A percentile compares a stretch with the other conserved stretches of the same genome.
These are phyloP conservation scores for Brachionus asplanchnoidis DNA, from an alignment of 1,140 invertebrate species.

Conservation along the genomic window DNA sequence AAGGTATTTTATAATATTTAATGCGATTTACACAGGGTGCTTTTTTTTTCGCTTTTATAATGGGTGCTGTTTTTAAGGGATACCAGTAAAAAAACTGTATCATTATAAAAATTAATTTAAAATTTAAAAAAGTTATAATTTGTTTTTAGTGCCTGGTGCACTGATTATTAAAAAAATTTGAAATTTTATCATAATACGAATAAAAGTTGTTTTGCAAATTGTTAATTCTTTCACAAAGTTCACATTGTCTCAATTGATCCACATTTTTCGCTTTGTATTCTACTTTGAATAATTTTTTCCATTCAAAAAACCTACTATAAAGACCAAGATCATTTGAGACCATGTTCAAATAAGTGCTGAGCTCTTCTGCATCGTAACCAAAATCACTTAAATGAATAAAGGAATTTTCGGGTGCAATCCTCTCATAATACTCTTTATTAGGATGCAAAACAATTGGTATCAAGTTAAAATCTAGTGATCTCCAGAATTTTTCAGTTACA, in stretches of 20 bases:
- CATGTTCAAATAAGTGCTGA: background rate
- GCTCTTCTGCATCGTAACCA: slow-evolving; percentile 45
- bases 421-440: slow-evolving; percentile 49
- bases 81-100: too few relatives aligned
- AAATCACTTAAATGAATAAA: slow-evolving; percentile 92
- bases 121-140: too few relatives aligned
- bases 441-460: slow-evolving; percentile 47
- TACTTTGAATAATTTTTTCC: slow-evolving; percentile 23
- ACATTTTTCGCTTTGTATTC: background rate
- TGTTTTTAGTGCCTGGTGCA: background rate
- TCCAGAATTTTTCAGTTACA: slow-evolving; percentile 61
- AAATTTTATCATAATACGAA: slow-evolving; percentile 14
- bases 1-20: too few relatives aligned
- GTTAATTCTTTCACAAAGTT: background rate
- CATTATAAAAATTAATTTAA: too few relatives aligned
- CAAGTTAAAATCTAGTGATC: slow-evolving; percentile 45
- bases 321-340: background rate
- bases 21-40: too few relatives aligned
- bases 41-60: too few relatives aligned
- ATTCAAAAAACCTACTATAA: slow-evolving; percentile 15
- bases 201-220: background rate
- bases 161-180: background rate
- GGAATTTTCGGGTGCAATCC: slow-evolving; percentile 64
- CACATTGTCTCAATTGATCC: background rate
- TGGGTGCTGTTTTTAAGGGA: too few relatives aligned